These are phyloP conservation scores for Bucco capensis DNA, from an alignment of 2,113 vertebrate species.

Conservation along the genomic window DNA sequence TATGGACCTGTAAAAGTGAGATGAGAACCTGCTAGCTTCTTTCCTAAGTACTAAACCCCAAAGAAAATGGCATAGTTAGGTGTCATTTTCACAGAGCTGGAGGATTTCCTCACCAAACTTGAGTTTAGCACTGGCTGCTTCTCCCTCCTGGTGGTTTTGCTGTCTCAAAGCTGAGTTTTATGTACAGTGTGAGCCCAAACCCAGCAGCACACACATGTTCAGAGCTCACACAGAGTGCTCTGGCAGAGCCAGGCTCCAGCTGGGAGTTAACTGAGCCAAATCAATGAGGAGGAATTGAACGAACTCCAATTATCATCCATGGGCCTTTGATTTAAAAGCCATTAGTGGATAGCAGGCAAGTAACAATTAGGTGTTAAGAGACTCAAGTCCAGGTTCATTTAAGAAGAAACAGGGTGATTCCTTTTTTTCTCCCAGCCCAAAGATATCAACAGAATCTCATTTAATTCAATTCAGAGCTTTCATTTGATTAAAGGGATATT, in stretches of 20 bases:
- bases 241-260: neutral
- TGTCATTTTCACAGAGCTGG: neutral
- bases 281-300: neutral
- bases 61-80: neutral
- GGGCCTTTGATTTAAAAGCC: neutral
- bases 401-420: constrained; percentile 16
- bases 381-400: constrained; percentile 25
- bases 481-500: neutral
- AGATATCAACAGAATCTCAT: neutral
- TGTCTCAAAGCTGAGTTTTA: neutral
- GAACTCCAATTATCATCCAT: neutral
- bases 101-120: neutral
- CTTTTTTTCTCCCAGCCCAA: neutral
- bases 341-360: neutral
- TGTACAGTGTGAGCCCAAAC: neutral
- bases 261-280: neutral
- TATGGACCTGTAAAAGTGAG: neutral
- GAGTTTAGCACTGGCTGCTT: neutral
- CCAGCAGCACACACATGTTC: fast-evolving
- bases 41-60: neutral
- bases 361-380: constrained; percentile 8
- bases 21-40: neutral
- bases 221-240: too few relatives aligned
- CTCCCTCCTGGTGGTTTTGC: fast-evolving
- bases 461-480: constrained; percentile 5